A percentile compares a stretch with the other conserved stretches of the same genome.
These are phyloP conservation scores for Aleiodes leptofemur DNA, from an alignment of 2,888 invertebrate genomes.

Conservation along the genomic window DNA sequence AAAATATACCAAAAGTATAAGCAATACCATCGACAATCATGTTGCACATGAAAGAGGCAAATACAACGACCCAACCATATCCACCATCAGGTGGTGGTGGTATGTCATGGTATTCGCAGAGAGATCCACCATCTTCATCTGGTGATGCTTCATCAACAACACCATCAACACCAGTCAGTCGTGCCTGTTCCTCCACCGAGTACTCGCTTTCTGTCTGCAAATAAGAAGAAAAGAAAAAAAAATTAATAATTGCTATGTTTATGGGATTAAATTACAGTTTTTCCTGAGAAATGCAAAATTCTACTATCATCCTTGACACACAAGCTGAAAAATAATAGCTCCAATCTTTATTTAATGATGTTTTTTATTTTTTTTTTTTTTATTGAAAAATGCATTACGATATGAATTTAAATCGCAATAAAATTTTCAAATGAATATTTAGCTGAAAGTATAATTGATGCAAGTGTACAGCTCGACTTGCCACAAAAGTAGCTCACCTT, in stretches of 20 bases:
- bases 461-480: slow-evolving; percentile 1
- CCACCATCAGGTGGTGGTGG: slow-evolving; percentile 95
- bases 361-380: slow-evolving; percentile 6
- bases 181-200: slow-evolving; percentile 89
- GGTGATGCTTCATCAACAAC: slow-evolving; percentile 79
- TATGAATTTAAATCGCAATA: too few relatives aligned
- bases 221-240: slow-evolving; percentile 37
- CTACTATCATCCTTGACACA: slow-evolving; percentile 3
- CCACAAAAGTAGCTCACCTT: slow-evolving; percentile 52
- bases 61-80: slow-evolving; percentile 96
- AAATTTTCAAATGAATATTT: background rate
- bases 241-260: slow-evolving; percentile 32
- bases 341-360: slow-evolving; percentile 7
- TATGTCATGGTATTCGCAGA: slow-evolving; percentile 85
- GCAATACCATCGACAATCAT: slow-evolving; percentile 98
- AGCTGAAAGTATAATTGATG: slow-evolving; percentile 28
- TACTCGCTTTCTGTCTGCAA: slow-evolving; percentile 90
- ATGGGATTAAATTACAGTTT: background rate
- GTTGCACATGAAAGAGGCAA: slow-evolving; percentile 98
- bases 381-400: background rate
- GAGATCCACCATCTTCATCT: slow-evolving; percentile 77
- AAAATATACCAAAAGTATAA: slow-evolving; percentile 98
- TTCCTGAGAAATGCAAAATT: slow-evolving; percentile 2
- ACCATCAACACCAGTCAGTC: slow-evolving; percentile 83
- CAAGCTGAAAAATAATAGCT: background rate